Evolutionary conservation across 1,140 invertebrate genomes (phyloP), one percentile per base, ranked within the genome.

Genomic region (Melanaphis sacchari): DNA sequence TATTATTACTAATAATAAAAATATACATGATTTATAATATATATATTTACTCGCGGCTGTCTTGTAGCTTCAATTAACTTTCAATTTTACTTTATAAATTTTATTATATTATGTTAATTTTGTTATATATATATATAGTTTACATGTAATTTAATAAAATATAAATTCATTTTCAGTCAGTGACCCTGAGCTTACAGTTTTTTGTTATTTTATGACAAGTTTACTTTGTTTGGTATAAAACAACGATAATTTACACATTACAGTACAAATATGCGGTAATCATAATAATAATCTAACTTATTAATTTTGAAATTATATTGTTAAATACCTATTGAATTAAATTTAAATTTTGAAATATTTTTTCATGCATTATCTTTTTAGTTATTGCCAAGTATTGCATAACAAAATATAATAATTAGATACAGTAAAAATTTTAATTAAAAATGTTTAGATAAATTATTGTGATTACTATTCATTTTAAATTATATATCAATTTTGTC

Each of bases 61-160:
- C 41, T 2, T 46, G 31, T 84, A 92, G 91, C 91, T 92, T 92
- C 91, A 92, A 49, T 84, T 24, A 92, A 92, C 76, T 84, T 84
- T 92, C 66, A 49, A 92, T 66, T 91, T 91, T 59, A 59, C 88
- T 41, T 54, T 59, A 90, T 90, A 59, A 5, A 59, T 59, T 59
- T 59, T 90, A 90, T 59, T 90, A 59, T 59, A 31, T 40, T 90
- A 40, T 54, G 52, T 59, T 90, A 31, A 59, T 90, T 90, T 90
- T 59, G 52, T 40, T 59, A 38, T 59, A 40, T 90, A 88, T 88
- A 49, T 49, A 9, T 87, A 41, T 90, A 90, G 40, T 90, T 90
- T 90, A 59, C 36, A 40, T 40, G 49, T 90, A 90, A 90, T 90
- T 90, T 40, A 59, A 54, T 18, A 40, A 90, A 54, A 90, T 43